These are phyloP conservation scores for Poicephalus meyeri DNA, from an alignment of 2,113 vertebrate species.

Conservation along the genomic window DNA sequence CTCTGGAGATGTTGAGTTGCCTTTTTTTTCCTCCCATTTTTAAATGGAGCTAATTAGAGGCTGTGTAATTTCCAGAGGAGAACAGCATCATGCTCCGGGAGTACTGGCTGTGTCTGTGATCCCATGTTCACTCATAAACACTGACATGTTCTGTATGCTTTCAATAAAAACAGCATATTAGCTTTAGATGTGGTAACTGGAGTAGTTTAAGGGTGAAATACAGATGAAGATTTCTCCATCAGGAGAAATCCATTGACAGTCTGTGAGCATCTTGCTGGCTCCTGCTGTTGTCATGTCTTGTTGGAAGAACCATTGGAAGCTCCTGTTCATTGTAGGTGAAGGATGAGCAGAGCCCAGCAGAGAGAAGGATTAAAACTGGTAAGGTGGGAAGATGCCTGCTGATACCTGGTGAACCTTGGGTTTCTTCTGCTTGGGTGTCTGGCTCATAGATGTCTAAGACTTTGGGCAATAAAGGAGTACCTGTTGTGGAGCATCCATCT, in stretches of 20 bases:
- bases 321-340: neutral
- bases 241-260: neutral
- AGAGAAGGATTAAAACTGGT: neutral
- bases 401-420: neutral
- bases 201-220: neutral
- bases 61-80: neutral
- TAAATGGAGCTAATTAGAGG: neutral
- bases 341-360: neutral
- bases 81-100: neutral
- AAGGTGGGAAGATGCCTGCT: neutral
- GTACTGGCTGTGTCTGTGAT: neutral
- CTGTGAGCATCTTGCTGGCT: neutral
- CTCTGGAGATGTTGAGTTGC: neutral
- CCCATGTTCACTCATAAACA: neutral
- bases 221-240: neutral
- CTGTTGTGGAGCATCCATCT: neutral
- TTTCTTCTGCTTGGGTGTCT: neutral
- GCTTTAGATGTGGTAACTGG: neutral
- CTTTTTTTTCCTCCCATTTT: neutral
- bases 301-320: neutral
- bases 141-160: neutral
- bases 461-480: neutral
- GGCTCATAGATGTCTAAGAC: rapidly evolving
- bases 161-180: neutral
- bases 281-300: rapidly evolving